A percentile compares a stretch with the other conserved stretches of the same genome.
phyloP scores from a whole-genome alignment of 1,140 invertebrate species.

The Drosophila insularis region DNA sequence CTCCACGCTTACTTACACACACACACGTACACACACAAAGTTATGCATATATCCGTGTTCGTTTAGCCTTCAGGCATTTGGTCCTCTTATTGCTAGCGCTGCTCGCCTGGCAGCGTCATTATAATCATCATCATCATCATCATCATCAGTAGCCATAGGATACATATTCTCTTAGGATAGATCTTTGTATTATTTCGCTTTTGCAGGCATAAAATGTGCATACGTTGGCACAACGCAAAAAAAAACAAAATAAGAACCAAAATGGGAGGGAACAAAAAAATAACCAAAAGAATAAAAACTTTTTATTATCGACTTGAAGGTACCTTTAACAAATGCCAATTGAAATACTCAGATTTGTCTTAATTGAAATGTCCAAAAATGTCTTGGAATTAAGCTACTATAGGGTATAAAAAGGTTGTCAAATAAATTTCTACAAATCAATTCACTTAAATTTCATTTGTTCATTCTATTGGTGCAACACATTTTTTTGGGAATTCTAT shows the following conservation, averaged over 20 bases:
- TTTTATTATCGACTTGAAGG: neutral
- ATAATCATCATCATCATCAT: conserved; percentile 29
- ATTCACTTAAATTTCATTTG: too few relatives aligned
- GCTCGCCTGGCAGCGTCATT: conserved; percentile 32
- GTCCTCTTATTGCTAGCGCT: neutral
- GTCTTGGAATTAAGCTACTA: too few relatives aligned
- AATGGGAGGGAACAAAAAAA: conserved; percentile 19
- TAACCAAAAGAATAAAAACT: neutral
- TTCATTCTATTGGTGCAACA: neutral
- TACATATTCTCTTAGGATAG: conserved; percentile 37
- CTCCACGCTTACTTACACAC: neutral
- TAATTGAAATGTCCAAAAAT: too few relatives aligned
- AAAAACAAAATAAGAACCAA: conserved; percentile 28
- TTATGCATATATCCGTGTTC: neutral
- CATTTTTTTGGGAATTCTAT: neutral
- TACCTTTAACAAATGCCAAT: too few relatives aligned
- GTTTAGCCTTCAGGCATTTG: neutral
- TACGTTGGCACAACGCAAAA: conserved; percentile 47
- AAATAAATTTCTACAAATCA: too few relatives aligned
- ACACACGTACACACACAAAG: neutral
- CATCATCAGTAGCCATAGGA: conserved; percentile 22
- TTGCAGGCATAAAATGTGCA: conserved; percentile 42
- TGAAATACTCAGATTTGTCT: too few relatives aligned
- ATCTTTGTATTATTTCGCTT: conserved; percentile 60
- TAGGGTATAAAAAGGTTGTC: too few relatives aligned